Evolutionary conservation across 2,113 vertebrate genomes (phyloP).

Genomic region (Odontesthes bonariensis): DNA sequence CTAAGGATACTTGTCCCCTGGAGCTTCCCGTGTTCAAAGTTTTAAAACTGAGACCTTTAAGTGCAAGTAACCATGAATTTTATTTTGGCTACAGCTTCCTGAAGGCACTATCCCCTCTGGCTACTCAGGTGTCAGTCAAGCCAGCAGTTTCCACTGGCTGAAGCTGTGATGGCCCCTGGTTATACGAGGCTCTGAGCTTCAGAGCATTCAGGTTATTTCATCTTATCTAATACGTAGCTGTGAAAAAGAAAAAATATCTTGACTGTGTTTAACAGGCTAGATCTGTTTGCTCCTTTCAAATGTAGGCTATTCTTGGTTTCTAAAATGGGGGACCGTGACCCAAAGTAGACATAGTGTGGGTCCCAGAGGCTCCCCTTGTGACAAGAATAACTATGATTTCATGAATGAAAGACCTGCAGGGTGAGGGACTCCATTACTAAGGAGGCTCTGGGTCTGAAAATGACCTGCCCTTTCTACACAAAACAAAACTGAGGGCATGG

Average conservation of each 20-base stretch:
- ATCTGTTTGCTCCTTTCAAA: constrained; percentile 25
- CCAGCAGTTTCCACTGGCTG: constrained; percentile 76
- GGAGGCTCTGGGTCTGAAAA: constrained; percentile 6
- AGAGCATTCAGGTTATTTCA: constrained; percentile 34
- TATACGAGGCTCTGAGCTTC: constrained; percentile 26
- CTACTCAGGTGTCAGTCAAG: constrained; percentile 78
- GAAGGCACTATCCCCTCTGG: constrained; percentile 60
- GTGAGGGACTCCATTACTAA: constrained; percentile 41
- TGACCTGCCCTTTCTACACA: not conserved
- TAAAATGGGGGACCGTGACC: constrained; percentile 42
- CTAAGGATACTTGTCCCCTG: constrained; percentile 20
- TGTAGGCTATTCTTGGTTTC: constrained; percentile 21
- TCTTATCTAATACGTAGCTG: constrained; percentile 30
- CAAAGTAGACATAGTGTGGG: constrained; percentile 40
- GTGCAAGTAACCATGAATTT: constrained; percentile 54
- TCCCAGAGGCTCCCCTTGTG: constrained; percentile 72
- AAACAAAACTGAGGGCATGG: constrained; percentile 1
- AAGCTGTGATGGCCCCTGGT: constrained; percentile 41
- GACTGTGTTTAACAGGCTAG: constrained; percentile 1
- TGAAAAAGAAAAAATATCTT: not conserved
- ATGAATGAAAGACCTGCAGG: constrained; percentile 70
- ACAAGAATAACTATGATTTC: constrained; percentile 77
- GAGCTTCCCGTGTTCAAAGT: constrained; percentile 51
- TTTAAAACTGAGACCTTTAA: constrained; percentile 68
- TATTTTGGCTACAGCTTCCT: constrained; percentile 75